Base-by-base conservation (phyloP, 2,888 invertebrate genomes). In the Idaea straminata region DNA sequence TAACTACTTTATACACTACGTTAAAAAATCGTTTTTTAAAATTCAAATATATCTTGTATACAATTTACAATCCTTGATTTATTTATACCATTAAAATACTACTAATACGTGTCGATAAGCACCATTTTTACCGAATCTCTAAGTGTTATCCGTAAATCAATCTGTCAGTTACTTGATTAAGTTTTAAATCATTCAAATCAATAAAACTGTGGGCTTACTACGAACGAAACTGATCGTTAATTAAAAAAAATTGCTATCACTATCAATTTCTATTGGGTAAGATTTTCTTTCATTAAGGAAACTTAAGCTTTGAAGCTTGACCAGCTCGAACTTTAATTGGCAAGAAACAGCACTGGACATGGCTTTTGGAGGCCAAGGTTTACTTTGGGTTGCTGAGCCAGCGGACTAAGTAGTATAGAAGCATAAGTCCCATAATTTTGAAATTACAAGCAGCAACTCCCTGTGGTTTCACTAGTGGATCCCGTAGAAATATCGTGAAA, bases 181-280 rank as follows among this genome's bases (percentile, higher is more conserved):
- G 75, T 74, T 69, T 67, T 74, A 75, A 75, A 78, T 77, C 70
- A 76, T 76, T 77, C 65, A 63, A 72, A 77, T 66, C 74, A 75
- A 71, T 77, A 74, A 74, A 74, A 57, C 25, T 47, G 47, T 13
- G 47, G 7, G 13, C 13, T 13, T 47, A 47, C 47, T 47, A 47
- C 10, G 47, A 13, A 47, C 13, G 7, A 47, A 47, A 47, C 47
- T 13, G 10, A 47, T 47, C 10, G 10, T 13, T 47, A 47, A 47
- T 47, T 7, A 47, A 47, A 47, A 13, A 47, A 47, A 7, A 10
- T 0, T 13, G 13, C 47, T 47, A 25, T 25, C 3, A 25, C 25
- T 2, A 25, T 25, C 25, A 25, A 25, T 25, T 25, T 25, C 25
- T 25, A 25, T 25, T 25, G 25, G 25, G 25, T 25, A 25, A 1